These are phyloP conservation scores for Diploscapter pachys DNA, from an alignment of 1,140 invertebrate species.

Conservation along the genomic window DNA sequence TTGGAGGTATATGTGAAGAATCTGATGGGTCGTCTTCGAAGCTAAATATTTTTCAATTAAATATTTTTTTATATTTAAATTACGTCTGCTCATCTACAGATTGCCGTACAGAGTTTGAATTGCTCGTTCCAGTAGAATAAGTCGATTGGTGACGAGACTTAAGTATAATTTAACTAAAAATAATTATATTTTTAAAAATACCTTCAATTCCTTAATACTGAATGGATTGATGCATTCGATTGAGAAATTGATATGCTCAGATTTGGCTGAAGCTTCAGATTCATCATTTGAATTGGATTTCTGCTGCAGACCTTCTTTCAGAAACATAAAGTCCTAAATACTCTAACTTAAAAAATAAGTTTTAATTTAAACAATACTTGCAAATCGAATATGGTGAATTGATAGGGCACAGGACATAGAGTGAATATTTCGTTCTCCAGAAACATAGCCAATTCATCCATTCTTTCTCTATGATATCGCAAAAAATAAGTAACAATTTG, in stretches of 20 bases:
- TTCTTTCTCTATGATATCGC: constrained; percentile 49
- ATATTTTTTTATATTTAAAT: neutral
- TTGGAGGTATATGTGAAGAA: constrained; percentile 59
- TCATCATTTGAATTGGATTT: constrained; percentile 66
- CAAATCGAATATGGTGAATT: constrained; percentile 79
- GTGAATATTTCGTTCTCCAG: constrained; percentile 97
- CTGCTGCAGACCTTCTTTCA: constrained; percentile 64
- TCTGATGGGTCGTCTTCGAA: constrained; percentile 29
- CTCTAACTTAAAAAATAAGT: constrained; percentile 31
- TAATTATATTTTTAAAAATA: too few relatives aligned
- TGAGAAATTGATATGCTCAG: neutral
- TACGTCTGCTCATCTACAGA: neutral
- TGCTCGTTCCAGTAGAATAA: too few relatives aligned
- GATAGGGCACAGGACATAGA: constrained; percentile 79
- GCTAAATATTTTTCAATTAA: constrained; percentile 24
- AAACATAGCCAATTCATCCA: constrained; percentile 90
- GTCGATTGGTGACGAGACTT: too few relatives aligned
- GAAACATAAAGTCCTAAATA: constrained; percentile 64
- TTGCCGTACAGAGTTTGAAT: too few relatives aligned
- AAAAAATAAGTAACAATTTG: constrained; percentile 46
- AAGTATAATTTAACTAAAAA: too few relatives aligned
- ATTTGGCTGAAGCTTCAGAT: constrained; percentile 4
- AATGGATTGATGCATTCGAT: too few relatives aligned
- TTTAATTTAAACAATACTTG: constrained; percentile 65
- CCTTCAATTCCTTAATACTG: too few relatives aligned